Evolutionary conservation across 2,113 vertebrate genomes (phyloP).

Genomic region (Rana temporaria): DNA sequence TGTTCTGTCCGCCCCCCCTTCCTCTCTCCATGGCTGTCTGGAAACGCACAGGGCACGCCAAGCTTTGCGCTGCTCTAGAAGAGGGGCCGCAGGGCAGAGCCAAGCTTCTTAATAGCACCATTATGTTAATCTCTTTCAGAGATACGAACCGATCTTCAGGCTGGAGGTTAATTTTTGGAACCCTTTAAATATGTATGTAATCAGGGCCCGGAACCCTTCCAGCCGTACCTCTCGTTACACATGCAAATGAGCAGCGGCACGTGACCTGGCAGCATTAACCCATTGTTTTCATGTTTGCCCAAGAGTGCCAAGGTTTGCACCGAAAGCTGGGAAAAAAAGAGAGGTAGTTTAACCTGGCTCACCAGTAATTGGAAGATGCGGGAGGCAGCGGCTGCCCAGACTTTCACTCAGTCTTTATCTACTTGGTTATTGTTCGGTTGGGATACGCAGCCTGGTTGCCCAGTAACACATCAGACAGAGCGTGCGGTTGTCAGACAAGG

Average conservation of each 20-base stretch:
- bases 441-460: no score
- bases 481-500: no score
- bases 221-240: constrained; percentile 53
- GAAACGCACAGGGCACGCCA: constrained; percentile 10
- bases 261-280: constrained; percentile 45
- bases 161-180: constrained; percentile 58
- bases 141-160: constrained; percentile 48
- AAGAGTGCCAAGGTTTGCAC: no score
- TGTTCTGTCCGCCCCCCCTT: constrained; percentile 22
- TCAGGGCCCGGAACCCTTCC: constrained; percentile 56
- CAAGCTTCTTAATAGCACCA: constrained; percentile 49
- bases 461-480: no score
- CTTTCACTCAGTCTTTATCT: no score
- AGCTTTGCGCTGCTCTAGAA: background rate
- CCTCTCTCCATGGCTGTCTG: background rate
- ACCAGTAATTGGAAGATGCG: no score
- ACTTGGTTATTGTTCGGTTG: no score
- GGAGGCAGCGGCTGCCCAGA: no score
- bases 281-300: background rate
- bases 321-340: no score
- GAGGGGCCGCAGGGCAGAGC: constrained; percentile 46
- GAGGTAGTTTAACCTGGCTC: no score
- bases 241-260: constrained; percentile 48
- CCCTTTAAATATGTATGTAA: constrained; percentile 58
- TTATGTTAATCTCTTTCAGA: constrained; percentile 55